Evolutionary conservation across 2,888 invertebrate species (phyloP).

Genomic region (Dexiosoma caninum): DNA sequence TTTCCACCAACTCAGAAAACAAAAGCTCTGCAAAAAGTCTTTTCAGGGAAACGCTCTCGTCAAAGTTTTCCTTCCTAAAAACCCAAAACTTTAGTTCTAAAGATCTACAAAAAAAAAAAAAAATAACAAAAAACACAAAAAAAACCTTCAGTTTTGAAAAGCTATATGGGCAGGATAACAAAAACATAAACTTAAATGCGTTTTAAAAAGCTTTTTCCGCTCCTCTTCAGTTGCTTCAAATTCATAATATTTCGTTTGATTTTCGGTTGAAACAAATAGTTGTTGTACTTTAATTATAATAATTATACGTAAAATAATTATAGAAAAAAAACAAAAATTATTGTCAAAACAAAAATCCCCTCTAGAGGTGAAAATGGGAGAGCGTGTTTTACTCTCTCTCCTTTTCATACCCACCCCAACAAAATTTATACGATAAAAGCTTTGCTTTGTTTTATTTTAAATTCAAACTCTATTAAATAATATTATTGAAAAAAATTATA

Average conservation of each 20-base stretch:
- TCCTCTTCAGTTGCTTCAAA: conserved; percentile 60
- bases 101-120: conserved; percentile 40
- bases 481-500: conserved; percentile 28
- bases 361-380: not conserved
- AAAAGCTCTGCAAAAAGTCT: conserved; percentile 3
- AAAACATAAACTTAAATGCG: conserved; percentile 46
- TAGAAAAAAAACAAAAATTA: too few species aligned
- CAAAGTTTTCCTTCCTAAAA: conserved; percentile 11
- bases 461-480: conserved; percentile 38
- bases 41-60: not conserved
- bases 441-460: conserved; percentile 67
- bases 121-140: conserved; percentile 1
- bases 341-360: conserved; percentile 65
- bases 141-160: conserved; percentile 66
- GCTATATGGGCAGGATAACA: conserved; percentile 77
- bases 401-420: not conserved
- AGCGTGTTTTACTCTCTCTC: not conserved
- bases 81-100: conserved; percentile 42
- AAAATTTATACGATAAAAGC: conserved; percentile 66
- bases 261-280: conserved; percentile 66
- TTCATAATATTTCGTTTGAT: conserved; percentile 56
- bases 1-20: not conserved
- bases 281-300: conserved; percentile 67
- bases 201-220: conserved; percentile 55
- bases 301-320: conserved; percentile 62